Base-by-base conservation (phyloP, 2,797 vertebrate species). In the Toxotes lorentzi region DNA sequence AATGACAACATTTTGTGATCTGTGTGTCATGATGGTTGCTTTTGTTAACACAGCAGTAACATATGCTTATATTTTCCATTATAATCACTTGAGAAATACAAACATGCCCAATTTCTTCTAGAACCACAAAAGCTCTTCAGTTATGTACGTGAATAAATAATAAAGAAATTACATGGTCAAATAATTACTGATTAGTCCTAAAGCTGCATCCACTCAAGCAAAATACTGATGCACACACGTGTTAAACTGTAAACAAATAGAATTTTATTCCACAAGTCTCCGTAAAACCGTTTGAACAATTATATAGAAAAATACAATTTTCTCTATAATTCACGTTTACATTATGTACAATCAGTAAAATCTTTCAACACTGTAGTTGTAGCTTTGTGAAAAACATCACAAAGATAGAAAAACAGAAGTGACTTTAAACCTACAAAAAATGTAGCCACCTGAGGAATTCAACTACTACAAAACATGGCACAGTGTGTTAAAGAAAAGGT, bases 241-340 rank as follows among this genome's bases (percentile, higher is more conserved):
- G n/a, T 51, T 32, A 57, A 61, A 70, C 43, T 35, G 58, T 85
- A 68, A 45, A 86, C 35, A 85, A 79, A 80, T 53, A 40, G 0
- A 0, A 32, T 68, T 92, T 92, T 92, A 93, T 89, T 92, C 41
- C 19, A 86, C 48, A 67, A 73, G 51, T 47, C 11, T 84, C 68
- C 77, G 54, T 80, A 83, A 86, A 89, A 85, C 14, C 19, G n/a
- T 57, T 58, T 56, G 9, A 78, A 83, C 72, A 84, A 69, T 73
- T 61, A 0, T 62, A 68, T 86, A 23, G 91, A 91, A 71, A 90
- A 91, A 92, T 89, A 92, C 47, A 89, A 66, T 41, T 40, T 73
- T 66, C 34, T 73, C 34, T n/a, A 53, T 34, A 73, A 32, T 41
- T 70, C 16, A 66, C 24, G 2, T 70, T 14, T 47, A 73, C 10